These are phyloP conservation scores for Doryteuthis pealeii DNA, from an alignment of 1,140 invertebrate genomes.

Conservation along the genomic window DNA sequence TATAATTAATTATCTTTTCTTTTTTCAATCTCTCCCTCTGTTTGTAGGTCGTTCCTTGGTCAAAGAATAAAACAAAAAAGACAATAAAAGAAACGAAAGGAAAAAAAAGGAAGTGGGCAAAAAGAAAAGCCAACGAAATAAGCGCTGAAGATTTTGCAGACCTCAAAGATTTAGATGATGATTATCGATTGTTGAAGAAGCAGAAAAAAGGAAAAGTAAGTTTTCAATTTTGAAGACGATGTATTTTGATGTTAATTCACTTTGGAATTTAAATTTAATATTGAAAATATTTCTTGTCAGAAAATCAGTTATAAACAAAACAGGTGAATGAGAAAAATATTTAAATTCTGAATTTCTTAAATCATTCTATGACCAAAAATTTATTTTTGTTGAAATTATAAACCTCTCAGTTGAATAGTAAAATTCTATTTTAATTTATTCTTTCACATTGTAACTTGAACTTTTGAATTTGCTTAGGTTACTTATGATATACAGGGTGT, in stretches of 20 bases:
- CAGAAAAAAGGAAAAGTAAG: slow-evolving; percentile 79
- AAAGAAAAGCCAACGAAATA: slow-evolving; percentile 29
- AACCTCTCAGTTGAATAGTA: not conserved
- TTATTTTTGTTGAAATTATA: not conserved
- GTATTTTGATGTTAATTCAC: not conserved
- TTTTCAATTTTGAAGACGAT: not conserved
- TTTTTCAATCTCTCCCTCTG: no score
- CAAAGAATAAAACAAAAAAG: slow-evolving; percentile 76
- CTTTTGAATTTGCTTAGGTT: no score
- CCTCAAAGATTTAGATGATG: slow-evolving; percentile 79
- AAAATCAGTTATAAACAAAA: not conserved
- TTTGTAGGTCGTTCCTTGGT: slow-evolving; percentile 78
- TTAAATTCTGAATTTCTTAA: not conserved
- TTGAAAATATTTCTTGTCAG: not conserved
- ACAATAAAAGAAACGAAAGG: slow-evolving; percentile 61
- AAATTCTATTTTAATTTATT: no score
- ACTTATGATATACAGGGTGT: no score
- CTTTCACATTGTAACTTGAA: no score
- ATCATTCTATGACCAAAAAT: not conserved
- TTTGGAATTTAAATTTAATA: not conserved
- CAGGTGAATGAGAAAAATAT: not conserved
- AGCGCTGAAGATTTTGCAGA: slow-evolving; percentile 62
- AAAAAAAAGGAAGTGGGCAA: slow-evolving; percentile 42
- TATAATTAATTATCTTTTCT: no score
- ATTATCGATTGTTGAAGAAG: slow-evolving; percentile 83